Evolutionary conservation across 2,888 invertebrate species (phyloP), one percentile per base, ranked within the genome.

Genomic region (Digitonthophagus gazella): DNA sequence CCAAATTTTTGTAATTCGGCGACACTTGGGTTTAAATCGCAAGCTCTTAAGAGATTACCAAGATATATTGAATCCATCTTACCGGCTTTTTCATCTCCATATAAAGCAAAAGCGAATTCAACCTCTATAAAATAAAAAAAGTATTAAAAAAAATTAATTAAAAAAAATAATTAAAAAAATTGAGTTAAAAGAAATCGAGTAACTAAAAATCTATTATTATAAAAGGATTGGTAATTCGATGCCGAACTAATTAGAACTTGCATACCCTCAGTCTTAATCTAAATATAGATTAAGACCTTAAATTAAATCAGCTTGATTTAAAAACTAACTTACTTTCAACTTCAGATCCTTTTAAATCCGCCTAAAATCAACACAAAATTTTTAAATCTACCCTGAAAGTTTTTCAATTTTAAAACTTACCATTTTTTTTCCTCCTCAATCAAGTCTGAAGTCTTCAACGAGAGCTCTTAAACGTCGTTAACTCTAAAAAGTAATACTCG

Each of bases 11-110:
- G 93, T 80, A 98, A 90, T 81, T 92, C 89, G 74, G 93, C 95
- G 82, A 92, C 84, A 81, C 97, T 98, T 79, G 98, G 98, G 89
- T 97, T 97, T 80, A 93, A 87, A 86, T 95, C 94, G 79, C 97
- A 88, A 77, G 96, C 95, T 79, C 97, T 91, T 81, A 97, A 89
- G 78, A 95, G 90, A 83, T 95, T 93, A 74, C 96, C 97, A 77
- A 98, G 87, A 84, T 95, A 91, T 84, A 87, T 88, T 79, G 92
- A 93, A 83, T 98, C 98, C 80, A 98, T 89, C 80, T 91, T 91
- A 81, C 93, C 94, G 80, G 87, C 89, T 76, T 95, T 92, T 72
- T 92, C 92, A 81, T 90, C 89, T 83, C 74, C 76, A 64, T 75
- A 80, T 0, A 81, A 74, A n/a, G 77, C 75, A 67, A 80, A 76